These are phyloP conservation scores for Coracopsis vasa DNA, from an alignment of 2,113 vertebrate species.

Conservation along the genomic window DNA sequence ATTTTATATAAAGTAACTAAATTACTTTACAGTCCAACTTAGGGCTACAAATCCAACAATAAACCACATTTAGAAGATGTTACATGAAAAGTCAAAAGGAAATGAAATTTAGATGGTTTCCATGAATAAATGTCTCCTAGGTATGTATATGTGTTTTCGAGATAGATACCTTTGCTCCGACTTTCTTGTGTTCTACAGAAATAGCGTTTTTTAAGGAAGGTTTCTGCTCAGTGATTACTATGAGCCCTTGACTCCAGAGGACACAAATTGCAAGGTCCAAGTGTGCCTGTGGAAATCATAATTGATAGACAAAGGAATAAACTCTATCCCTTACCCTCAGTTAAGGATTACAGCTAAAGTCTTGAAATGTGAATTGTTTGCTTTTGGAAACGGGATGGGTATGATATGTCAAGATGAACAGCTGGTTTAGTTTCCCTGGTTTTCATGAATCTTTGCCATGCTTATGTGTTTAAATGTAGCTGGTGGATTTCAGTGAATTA, in stretches of 20 bases:
- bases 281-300: background rate
- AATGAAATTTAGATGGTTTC: background rate
- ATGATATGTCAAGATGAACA: background rate
- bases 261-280: background rate
- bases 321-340: background rate
- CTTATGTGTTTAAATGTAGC: background rate
- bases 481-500: background rate
- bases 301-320: background rate
- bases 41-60: background rate
- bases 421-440: background rate
- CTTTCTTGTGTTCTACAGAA: background rate
- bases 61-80: background rate
- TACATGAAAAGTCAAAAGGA: background rate
- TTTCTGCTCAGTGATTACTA: background rate
- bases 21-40: background rate
- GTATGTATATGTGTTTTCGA: background rate
- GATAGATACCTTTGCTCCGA: background rate
- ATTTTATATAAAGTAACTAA: background rate
- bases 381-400: rapidly evolving
- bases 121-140: background rate
- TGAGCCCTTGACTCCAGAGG: background rate
- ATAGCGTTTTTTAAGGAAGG: background rate
- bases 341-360: background rate
- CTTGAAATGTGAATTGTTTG: background rate
- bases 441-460: background rate